These are phyloP conservation scores for Drosophila kanekoi DNA, from an alignment of 2,888 invertebrate species.

Conservation along the genomic window DNA sequence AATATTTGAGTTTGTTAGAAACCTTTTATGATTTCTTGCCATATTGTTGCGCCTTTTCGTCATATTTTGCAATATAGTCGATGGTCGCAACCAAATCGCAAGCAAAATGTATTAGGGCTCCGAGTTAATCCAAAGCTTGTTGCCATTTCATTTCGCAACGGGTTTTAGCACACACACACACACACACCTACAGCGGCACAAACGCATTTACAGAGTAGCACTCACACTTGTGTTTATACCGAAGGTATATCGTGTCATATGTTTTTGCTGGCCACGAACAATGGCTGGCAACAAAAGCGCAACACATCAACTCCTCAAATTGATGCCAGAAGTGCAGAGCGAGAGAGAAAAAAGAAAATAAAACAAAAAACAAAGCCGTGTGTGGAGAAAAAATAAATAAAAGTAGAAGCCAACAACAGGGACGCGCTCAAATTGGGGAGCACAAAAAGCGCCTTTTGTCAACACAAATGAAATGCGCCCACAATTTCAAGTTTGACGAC, in stretches of 20 bases:
- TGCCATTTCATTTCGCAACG: constrained; percentile 66
- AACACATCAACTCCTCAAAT: constrained; percentile 71
- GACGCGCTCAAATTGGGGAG: constrained; percentile 61
- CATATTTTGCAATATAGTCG: not conserved
- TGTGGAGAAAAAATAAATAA: constrained; percentile 19
- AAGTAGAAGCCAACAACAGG: constrained; percentile 15
- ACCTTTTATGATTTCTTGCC: not conserved
- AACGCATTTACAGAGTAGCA: constrained; percentile 3
- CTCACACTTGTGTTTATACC: constrained; percentile 4
- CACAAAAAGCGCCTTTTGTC: constrained; percentile 72
- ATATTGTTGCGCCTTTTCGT: not conserved
- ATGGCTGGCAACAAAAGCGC: constrained; percentile 68
- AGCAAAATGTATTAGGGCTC: constrained; percentile 63
- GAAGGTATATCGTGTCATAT: constrained; percentile 55
- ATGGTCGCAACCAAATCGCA: constrained; percentile 26
- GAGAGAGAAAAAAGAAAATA: constrained; percentile 11
- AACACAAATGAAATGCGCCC: constrained; percentile 78
- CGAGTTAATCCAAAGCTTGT: constrained; percentile 64
- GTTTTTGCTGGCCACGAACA: constrained; percentile 58
- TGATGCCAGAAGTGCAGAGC: constrained; percentile 48
- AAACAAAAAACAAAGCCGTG: constrained; percentile 15
- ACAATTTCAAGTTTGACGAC: constrained; percentile 76
- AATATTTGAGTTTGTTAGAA: not conserved
- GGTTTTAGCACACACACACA: constrained; percentile 4
- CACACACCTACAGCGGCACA: constrained; percentile 6